These are phyloP conservation scores for Melanargia galathea DNA, from an alignment of 2,888 invertebrate genomes.

Conservation along the genomic window DNA sequence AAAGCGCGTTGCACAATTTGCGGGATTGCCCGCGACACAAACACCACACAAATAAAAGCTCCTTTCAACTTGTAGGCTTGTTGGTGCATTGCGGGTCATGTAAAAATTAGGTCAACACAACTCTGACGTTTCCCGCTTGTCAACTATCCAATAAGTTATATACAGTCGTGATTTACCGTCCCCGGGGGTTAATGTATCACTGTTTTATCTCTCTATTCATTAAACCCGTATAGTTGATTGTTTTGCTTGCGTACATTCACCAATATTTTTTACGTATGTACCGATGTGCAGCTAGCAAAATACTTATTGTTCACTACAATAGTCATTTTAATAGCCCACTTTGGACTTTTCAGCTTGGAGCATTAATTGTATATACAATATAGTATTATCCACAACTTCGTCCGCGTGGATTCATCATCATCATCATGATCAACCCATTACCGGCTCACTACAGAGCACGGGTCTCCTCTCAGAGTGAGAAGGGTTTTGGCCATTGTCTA, in stretches of 20 bases:
- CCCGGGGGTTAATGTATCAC: conserved; percentile 4
- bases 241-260: not conserved
- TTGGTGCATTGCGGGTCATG: conserved; percentile 72
- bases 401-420: too few species aligned
- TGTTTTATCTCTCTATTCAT: conserved; percentile 21
- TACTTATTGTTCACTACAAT: not conserved
- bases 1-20: not conserved
- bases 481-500: too few species aligned
- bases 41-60: conserved; percentile 32
- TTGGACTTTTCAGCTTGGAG: too few species aligned
- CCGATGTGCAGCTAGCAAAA: not conserved
- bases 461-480: too few species aligned
- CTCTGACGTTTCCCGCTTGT: conserved; percentile 37
- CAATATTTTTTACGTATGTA: not conserved
- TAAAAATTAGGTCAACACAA: conserved; percentile 67
- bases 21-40: conserved; percentile 26
- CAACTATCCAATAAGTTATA: conserved; percentile 54
- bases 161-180: conserved; percentile 31
- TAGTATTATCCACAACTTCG: too few species aligned
- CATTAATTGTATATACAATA: too few species aligned
- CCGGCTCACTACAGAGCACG: too few species aligned
- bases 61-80: conserved; percentile 34
- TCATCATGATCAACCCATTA: too few species aligned
- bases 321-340: too few species aligned
- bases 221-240: conserved; percentile 11